Evolutionary conservation across 2,113 vertebrate species (phyloP).

Genomic region (Labeo rohita): DNA sequence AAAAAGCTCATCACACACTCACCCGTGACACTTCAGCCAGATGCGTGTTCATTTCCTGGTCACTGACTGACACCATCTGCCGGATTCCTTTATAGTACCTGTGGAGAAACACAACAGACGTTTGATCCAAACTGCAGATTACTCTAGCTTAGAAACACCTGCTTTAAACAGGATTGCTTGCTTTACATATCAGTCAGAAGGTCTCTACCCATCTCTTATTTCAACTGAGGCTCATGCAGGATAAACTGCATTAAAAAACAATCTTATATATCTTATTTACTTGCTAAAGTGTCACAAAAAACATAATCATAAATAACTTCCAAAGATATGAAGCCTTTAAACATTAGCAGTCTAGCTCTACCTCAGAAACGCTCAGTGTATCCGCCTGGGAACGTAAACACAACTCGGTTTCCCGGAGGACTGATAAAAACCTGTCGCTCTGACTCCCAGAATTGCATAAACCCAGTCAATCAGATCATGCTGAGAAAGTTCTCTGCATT

Average conservation of each 20-base stretch:
- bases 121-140: background rate
- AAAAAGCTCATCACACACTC: conserved; percentile 63
- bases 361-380: background rate
- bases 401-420: background rate
- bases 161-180: background rate
- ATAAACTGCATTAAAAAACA: background rate
- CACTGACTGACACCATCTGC: conserved; percentile 94
- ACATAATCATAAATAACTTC: background rate
- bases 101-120: conserved; percentile 31
- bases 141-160: background rate
- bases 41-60: conserved; percentile 99
- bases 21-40: conserved; percentile 98
- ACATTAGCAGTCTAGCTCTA: background rate
- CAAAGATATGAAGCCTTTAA: background rate
- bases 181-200: background rate
- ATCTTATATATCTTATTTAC: background rate
- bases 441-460: background rate
- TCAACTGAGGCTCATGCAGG: background rate
- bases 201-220: background rate
- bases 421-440: background rate
- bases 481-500: background rate
- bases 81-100: conserved; percentile 97
- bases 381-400: background rate
- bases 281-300: background rate
- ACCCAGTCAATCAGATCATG: conserved; percentile 4